Evolutionary conservation across 2,797 vertebrate species (phyloP), one percentile per base, ranked within the genome.

Genomic region (Allochrocebus solatus): DNA sequence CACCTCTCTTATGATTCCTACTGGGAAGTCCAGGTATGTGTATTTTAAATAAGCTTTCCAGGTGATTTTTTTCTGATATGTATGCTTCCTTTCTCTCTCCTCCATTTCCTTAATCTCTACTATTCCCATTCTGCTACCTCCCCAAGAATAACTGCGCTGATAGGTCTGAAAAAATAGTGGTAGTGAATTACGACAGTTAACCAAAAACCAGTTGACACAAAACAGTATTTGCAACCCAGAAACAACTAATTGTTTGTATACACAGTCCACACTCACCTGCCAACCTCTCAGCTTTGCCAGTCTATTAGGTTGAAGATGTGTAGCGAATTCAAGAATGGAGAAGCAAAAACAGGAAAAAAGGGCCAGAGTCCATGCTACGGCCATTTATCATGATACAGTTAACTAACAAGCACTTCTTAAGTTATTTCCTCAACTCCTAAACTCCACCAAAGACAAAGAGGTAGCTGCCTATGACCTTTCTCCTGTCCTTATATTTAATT

Each of bases 401-500:
- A 94, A n/a, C 21, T 84, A 95, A 13, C 24, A 87, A 90, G 55
- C 33, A 22, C 17, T 91, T 80, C 33, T 57, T 59, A 90, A 84
- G 88, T 26, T 89, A 82, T 85, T 55, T 48, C 3, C 61, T 67
- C 33, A 67, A 67, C 16, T 67, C 61, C 4, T 67, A n/a, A 67
- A 89, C 22, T 76, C 88, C 33, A 50, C 17, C 89, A 91, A 50
- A 93, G 79, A 91, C 70, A 80, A 92, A 97, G 61, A 64, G 19
- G 50, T 36, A 48, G 22, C n/a, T 53, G 30, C 21, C 39, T 89
- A 1, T 89, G 80, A 89, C 24, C 33, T 95, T 97, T 96, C 64
- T 89, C 61, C 75, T 91, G 39, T 61, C 70, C 33, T 96, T 91
- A 79, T 26, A 83, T 81, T 83, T 95, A 93, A 89, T 97, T 96